These are phyloP conservation scores for Agriotes lineatus DNA, from an alignment of 2,888 invertebrate species.

Conservation along the genomic window DNA sequence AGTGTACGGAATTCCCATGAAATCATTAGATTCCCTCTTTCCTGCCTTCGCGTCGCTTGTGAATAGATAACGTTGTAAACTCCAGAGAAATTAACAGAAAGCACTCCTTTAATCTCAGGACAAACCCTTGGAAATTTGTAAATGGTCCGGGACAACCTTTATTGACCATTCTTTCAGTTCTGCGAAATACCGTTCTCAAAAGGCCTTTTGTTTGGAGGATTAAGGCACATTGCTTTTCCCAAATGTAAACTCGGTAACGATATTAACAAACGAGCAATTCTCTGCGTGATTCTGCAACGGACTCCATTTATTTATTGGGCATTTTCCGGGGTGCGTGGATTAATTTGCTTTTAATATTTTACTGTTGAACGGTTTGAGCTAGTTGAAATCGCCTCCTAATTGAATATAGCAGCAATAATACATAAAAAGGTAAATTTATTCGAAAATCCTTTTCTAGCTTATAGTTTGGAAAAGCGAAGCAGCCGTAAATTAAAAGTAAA, in stretches of 20 bases:
- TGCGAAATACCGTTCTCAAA: neutral
- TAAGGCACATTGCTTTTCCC: neutral
- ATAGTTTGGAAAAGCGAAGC: neutral
- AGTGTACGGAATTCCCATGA: no score
- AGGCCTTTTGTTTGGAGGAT: neutral
- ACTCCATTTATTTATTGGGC: no score
- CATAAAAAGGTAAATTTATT: neutral
- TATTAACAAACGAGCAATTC: neutral
- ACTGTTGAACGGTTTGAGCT: no score
- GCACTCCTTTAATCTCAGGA: neutral
- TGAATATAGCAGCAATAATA: neutral
- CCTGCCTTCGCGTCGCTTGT: neutral
- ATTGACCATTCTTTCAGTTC: neutral
- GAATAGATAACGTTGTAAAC: neutral
- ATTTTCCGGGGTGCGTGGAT: no score
- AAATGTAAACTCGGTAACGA: neutral
- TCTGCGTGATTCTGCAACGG: neutral
- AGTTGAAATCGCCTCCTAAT: no score
- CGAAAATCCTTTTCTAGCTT: neutral
- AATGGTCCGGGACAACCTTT: conserved; percentile 1
- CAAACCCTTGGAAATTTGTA: conserved; percentile 13
- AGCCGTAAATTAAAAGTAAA: conserved; percentile 16
- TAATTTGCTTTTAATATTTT: no score
- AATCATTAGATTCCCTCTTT: neutral
- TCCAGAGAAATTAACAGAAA: neutral